phyloP scores from a whole-genome alignment of 2,888 invertebrate genomes.

The Trichogramma dendrolimi region DNA sequence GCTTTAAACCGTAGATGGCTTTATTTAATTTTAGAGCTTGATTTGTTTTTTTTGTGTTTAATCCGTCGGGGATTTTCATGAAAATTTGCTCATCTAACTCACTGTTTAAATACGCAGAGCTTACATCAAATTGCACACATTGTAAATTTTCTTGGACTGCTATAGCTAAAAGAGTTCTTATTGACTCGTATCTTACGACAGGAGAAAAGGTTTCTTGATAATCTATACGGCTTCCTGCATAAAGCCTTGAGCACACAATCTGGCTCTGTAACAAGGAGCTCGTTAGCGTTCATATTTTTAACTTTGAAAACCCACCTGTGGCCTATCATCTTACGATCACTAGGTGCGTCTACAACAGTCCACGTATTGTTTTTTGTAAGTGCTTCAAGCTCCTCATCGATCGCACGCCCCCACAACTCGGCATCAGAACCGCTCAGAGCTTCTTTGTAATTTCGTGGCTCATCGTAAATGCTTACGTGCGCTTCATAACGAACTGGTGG shows the following conservation, averaged over 20 bases:
- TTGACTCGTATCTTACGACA: conserved; percentile 10
- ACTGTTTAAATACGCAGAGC: conserved; percentile 21
- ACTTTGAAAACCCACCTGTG: conserved; percentile 12
- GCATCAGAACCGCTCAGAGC: not conserved
- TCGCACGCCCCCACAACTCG: conserved; percentile 11
- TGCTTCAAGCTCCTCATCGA: conserved; percentile 15
- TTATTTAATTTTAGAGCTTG: not conserved
- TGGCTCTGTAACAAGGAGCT: conserved; percentile 11
- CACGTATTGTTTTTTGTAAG: conserved; percentile 15
- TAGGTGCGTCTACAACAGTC: conserved; percentile 1
- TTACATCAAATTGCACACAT: conserved; percentile 19
- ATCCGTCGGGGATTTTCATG: conserved; percentile 19
- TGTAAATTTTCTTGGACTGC: conserved; percentile 3
- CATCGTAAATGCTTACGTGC: not conserved
- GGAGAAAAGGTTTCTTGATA: conserved; percentile 21
- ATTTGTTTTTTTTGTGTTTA: conserved; percentile 1
- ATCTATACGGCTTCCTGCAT: conserved; percentile 16
- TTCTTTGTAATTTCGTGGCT: not conserved
- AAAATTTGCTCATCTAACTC: conserved; percentile 18
- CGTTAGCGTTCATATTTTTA: not conserved
- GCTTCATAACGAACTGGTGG: not conserved
- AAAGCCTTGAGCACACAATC: conserved; percentile 16
- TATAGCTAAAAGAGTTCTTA: conserved; percentile 11
- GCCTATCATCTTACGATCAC: conserved; percentile 9
- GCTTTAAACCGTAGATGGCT: conserved; percentile 14